Conservation (phyloP, 2,113 vertebrate genomes). For the Morone chrysops region DNA sequence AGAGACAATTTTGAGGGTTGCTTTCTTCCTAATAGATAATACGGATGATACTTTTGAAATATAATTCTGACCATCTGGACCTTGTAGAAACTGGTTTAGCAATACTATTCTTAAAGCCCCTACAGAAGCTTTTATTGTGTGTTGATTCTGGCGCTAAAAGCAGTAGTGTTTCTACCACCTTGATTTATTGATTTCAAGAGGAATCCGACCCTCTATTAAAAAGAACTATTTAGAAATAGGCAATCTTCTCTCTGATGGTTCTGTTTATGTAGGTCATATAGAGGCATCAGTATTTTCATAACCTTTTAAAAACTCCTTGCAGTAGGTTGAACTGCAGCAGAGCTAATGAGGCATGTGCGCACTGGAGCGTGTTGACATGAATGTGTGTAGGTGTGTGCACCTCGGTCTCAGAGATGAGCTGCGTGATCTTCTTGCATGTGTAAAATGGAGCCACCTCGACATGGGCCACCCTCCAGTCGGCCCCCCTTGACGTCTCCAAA, state of each 20-base stretch:
- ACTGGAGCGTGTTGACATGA: not conserved
- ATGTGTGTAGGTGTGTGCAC: slow-evolving; percentile 71
- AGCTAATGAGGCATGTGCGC: not conserved
- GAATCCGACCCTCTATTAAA: too few species aligned
- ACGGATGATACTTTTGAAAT: not conserved
- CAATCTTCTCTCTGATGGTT: too few species aligned
- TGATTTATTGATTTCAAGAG: too few species aligned
- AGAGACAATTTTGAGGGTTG: not conserved
- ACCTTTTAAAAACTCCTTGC: too few species aligned
- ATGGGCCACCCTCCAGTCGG: slow-evolving; percentile 95
- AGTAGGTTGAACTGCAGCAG: not conserved
- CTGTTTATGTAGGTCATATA: too few species aligned
- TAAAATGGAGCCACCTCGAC: slow-evolving; percentile 99
- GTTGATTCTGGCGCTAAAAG: too few species aligned
- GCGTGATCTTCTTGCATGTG: slow-evolving; percentile 99
- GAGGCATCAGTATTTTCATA: too few species aligned
- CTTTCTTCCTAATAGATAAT: not conserved
- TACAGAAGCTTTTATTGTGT: too few species aligned
- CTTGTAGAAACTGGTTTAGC: not conserved
- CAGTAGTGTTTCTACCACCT: too few species aligned
- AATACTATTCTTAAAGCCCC: too few species aligned
- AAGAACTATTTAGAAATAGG: too few species aligned
- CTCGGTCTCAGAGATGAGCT: slow-evolving; percentile 98
- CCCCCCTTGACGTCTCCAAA: slow-evolving; percentile 94
- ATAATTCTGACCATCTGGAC: not conserved